A percentile compares a stretch with the other conserved stretches of the same genome.
Conservation (phyloP, 2,797 vertebrate genomes). For the Tinamus major region DNA sequence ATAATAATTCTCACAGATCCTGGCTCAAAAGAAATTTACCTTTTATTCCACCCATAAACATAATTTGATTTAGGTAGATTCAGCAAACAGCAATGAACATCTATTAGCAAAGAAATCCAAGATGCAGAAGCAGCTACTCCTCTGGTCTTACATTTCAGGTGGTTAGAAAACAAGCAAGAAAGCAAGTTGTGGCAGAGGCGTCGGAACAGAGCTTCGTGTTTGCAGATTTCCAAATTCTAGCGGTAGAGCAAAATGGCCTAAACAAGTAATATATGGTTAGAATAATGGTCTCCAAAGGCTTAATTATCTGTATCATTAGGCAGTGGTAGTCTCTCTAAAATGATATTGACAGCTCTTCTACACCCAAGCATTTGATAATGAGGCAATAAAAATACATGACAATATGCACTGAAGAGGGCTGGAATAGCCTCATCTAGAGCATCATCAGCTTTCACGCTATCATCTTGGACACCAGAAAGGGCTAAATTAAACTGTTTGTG, state of each 20-base stretch:
- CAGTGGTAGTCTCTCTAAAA: slow-evolving; percentile 63
- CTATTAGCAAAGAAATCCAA: background rate
- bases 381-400: slow-evolving; percentile 56
- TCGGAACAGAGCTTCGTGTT: background rate
- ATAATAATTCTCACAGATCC: background rate
- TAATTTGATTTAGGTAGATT: background rate
- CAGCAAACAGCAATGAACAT: background rate
- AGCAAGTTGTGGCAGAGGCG: background rate
- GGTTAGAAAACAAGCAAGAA: background rate
- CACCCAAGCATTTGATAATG: slow-evolving; percentile 52
- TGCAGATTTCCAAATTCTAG: background rate
- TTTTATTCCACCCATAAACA: background rate
- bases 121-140: too few species aligned
- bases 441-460: slow-evolving; percentile 1
- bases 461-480: background rate
- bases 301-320: slow-evolving; percentile 76
- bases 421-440: background rate
- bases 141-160: background rate
- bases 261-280: slow-evolving; percentile 4
- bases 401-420: background rate
- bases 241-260: background rate
- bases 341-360: slow-evolving; percentile 55
- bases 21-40: background rate
- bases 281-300: slow-evolving; percentile 67
- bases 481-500: background rate